Percentiles rank a stretch among this genome's conserved stretches.
Conservation (phyloP, 2,113 vertebrate genomes). For the Ictalurus punctatus region DNA sequence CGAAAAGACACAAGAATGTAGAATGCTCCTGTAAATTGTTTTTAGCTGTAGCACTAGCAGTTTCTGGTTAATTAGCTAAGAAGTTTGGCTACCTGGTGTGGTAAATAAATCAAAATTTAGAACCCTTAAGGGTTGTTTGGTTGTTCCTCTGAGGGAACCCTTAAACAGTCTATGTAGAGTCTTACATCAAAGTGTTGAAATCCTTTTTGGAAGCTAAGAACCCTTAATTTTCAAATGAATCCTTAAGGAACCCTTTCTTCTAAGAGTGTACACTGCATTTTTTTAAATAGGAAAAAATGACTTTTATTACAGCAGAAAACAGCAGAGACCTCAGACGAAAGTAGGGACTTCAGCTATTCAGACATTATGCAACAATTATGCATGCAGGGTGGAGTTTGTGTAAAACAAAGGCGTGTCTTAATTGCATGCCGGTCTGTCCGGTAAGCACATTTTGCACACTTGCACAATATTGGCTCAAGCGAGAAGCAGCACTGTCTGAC, state of each 20-base stretch:
- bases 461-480: too few species aligned
- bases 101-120: neutral
- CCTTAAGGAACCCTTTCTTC: neutral
- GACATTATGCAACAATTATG: neutral
- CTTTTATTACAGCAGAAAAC: neutral
- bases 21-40: neutral
- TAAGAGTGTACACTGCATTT: neutral
- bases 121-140: neutral
- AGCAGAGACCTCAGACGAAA: neutral
- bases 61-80: neutral
- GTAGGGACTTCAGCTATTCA: neutral
- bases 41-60: neutral
- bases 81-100: neutral
- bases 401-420: neutral
- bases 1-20: slow-evolving; percentile 4
- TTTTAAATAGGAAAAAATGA: neutral
- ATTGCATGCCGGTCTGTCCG: neutral
- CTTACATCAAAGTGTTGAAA: neutral
- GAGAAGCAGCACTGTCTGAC: neutral
- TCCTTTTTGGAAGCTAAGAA: neutral
- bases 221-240: neutral
- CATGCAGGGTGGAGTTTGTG: neutral
- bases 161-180: neutral
- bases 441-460: neutral
- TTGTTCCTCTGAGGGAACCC: neutral